Base-by-base conservation (phyloP, 2,888 invertebrate genomes). In the Sussaba pulchella region DNA sequence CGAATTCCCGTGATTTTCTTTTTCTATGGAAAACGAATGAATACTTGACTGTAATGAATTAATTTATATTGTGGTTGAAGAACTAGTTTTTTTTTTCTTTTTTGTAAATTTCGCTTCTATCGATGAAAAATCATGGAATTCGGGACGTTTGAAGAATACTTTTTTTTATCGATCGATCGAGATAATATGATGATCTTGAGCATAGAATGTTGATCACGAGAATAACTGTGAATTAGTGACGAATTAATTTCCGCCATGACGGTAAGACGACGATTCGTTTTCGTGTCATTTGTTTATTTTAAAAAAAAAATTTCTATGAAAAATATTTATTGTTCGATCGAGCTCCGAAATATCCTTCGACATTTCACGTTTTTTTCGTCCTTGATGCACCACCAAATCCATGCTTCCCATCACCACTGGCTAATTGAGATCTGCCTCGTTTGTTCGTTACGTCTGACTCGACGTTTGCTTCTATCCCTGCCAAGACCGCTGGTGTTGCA, bases 161-260 rank as follows among this genome's bases (percentile, higher is more conserved):
- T n/a, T 47, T 70, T 39, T 52, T 57, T 57, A 9, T 14, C 0
- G 50, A 26, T 64, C 39, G 14, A 71, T 67, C 26, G 61, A 52
- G 66, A 14, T 39, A 12, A 50, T 39, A 71, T 14, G 47, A 50
- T 43, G 9, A 52, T 45, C 8, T 63, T 39, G 54, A 69, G 59
- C 14, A 14, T 72, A 47, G 57, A 54, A 78, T 81, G 77, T 71
- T 64, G 39, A 66, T 71, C 61, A 67, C 78, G 59, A 66, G 81
- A 66, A 45, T 76, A 66, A 26, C 57, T 54, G 70, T 71, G 61
- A 70, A 74, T 74, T 70, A 74, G 52, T 70, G 41, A 57, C 17
- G 26, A 41, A 69, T 66, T 41, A 43, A 26, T 19, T 73, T 66
- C 50, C 81, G 59, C 36, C 21, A 81, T 81, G 81, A 81, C 81